Base-by-base conservation (phyloP, 2,888 invertebrate species). In the Eudemis profundana region DNA sequence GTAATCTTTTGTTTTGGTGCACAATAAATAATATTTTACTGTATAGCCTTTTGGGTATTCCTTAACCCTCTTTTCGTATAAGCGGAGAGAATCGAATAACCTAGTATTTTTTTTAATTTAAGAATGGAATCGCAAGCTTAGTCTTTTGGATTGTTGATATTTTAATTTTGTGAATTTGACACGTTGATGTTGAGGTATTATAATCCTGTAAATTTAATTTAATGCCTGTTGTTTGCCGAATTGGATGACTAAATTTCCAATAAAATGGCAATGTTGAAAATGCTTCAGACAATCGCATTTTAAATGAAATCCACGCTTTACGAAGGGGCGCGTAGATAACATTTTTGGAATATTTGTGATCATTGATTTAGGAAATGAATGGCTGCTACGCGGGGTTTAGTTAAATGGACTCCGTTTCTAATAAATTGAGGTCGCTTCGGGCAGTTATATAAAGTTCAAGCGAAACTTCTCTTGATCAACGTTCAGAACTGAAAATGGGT, bases 331-430 rank as follows among this genome's bases (percentile, higher is more conserved):
- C 10, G 53, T 38, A 54, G 27, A 59, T 64, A 51, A 64, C 57
- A 57, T 59, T 64, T 64, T 64, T 64, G 64, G 57, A 51, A 64
- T 57, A 64, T 59, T 64, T 57, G 64, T 42, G 63, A 63, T 63
- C 63, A 57, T 63, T 64, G 64, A 64, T 64, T 64, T 36, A 36
- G 57, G 64, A 40, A 64, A 57, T 50, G 50, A 42, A 63, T 63
- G 56, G 56, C 44, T 17, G 50, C 63, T 51, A 64, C 64, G 64
- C 57, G 57, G 57, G 62, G 57, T 44, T 64, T 38, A 57, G 57
- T 57, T 64, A 64, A 64, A 64, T 64, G 40, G 64, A 63, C 42
- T 44, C 64, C 57, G 50, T 57, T 64, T 51, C 57, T 57, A 57
- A 57, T 50, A 64, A 64, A 64, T 64, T 64, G 64, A 57, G 64